Percentiles rank a stretch among this genome's conserved stretches.
Evolutionary conservation across 2,113 vertebrate species (phyloP).

Genomic region (Albula goreensis): DNA sequence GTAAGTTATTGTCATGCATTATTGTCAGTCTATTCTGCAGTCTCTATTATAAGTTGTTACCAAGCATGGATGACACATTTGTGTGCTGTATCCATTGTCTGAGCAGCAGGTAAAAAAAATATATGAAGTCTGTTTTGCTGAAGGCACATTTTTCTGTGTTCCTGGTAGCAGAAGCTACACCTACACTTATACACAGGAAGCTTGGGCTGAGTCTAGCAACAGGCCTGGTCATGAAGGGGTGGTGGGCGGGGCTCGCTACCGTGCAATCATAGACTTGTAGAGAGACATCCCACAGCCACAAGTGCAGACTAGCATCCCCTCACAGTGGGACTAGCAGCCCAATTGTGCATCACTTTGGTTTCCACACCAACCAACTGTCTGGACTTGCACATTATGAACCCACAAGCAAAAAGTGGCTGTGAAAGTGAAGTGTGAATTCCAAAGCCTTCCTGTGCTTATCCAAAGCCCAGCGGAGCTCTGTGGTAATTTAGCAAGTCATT

Average conservation of each 20-base stretch:
- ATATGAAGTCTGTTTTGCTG: not conserved
- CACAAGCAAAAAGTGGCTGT: not conserved
- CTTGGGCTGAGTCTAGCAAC: not conserved
- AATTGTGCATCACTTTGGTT: not conserved
- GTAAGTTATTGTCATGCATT: too few species aligned
- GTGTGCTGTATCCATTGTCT: not conserved
- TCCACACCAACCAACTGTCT: not conserved
- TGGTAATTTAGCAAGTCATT: slow-evolving; percentile 24
- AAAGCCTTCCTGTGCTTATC: not conserved
- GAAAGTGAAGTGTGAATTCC: not conserved
- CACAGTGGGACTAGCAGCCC: not conserved
- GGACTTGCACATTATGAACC: not conserved
- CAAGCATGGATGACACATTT: not conserved
- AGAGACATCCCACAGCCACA: not conserved
- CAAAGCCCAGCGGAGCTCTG: not conserved
- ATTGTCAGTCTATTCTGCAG: not conserved
- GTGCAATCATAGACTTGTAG: not conserved
- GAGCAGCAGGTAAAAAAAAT: not conserved
- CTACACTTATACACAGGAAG: not conserved
- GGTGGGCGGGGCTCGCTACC: not conserved
- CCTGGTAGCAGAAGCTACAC: not conserved
- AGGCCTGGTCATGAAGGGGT: slow-evolving; percentile 5
- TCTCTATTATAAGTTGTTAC: not conserved
- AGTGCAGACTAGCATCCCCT: not conserved
- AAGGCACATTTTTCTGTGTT: not conserved